Percentiles rank a stretch among this genome's conserved stretches.
Evolutionary conservation across 2,113 vertebrate species (phyloP).

Genomic region (Amia ocellicauda): DNA sequence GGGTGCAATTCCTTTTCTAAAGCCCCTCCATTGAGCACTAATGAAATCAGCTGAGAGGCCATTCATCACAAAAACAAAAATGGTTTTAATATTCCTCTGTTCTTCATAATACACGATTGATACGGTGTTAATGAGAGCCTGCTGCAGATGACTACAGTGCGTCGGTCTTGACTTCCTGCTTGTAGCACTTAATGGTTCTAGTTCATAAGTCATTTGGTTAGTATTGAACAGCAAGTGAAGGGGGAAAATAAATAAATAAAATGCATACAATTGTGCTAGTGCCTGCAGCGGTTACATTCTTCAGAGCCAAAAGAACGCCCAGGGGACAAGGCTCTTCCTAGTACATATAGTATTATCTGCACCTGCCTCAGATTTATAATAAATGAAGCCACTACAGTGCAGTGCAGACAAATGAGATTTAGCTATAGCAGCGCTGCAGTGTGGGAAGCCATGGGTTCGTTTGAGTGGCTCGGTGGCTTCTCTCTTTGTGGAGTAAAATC

Average conservation of each 20-base stretch:
- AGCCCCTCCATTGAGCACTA: not conserved
- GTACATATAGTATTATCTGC: not conserved
- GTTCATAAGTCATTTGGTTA: not conserved
- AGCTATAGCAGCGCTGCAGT: too few relatives aligned
- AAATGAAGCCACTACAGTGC: not conserved
- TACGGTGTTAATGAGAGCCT: not conserved
- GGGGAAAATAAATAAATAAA: too few relatives aligned
- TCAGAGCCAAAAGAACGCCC: not conserved
- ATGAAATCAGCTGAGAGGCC: not conserved
- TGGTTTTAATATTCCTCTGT: not conserved
- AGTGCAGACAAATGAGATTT: not conserved
- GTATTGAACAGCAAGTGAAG: slow-evolving; percentile 1
- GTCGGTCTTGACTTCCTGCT: not conserved
- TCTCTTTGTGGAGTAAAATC: not conserved
- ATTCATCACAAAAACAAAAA: not conserved
- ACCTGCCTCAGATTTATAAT: not conserved
- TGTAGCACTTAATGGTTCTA: not conserved
- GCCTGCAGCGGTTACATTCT: not conserved
- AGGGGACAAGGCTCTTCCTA: not conserved
- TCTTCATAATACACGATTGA: not conserved
- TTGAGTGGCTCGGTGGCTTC: not conserved
- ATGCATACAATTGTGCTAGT: too few relatives aligned
- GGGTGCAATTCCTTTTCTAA: too few relatives aligned
- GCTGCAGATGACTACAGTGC: not conserved
- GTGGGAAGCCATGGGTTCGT: not conserved